A percentile compares a stretch with the other conserved stretches of the same genome.
Conservation (phyloP, 92 coral and sea anemone genomes). For the Diadumene lineata region DNA sequence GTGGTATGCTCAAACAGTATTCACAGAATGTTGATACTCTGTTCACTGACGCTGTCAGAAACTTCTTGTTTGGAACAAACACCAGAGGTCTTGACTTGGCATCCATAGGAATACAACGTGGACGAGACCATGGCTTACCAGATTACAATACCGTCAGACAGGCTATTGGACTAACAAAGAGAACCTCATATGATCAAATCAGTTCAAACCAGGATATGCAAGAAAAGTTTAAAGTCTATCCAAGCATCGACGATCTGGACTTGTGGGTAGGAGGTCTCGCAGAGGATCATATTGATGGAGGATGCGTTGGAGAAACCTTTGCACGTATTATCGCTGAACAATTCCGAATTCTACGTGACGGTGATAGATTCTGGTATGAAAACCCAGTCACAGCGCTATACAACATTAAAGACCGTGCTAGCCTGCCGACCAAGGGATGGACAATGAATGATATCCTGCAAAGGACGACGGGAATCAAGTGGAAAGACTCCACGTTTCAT, state of each 20-base stretch:
- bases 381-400: conserved; percentile 75
- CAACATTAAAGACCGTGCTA: conserved; percentile 71
- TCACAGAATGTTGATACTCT: conserved; percentile 86
- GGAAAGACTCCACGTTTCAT: conserved; percentile 78
- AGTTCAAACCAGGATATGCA: conserved; percentile 67
- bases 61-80: conserved; percentile 94
- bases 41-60: conserved; percentile 89
- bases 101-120: conserved; percentile 90
- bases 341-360: conserved; percentile 84
- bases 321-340: conserved; percentile 93
- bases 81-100: conserved; percentile 93
- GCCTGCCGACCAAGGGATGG: conserved; percentile 69
- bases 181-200: conserved; percentile 69
- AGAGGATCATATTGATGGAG: conserved; percentile 88
- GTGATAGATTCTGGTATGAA: conserved; percentile 98
- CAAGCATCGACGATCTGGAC: conserved; percentile 82
- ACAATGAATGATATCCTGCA: conserved; percentile 69
- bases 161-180: conserved; percentile 73
- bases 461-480: conserved; percentile 83
- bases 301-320: conserved; percentile 96
- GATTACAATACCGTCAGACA: conserved; percentile 92
- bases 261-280: conserved; percentile 96
- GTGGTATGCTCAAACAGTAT: conserved; percentile 92
- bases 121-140: conserved; percentile 94
- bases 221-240: conserved; percentile 67